Percentiles rank a stretch among this genome's conserved stretches.
phyloP scores from a whole-genome alignment of 2,888 invertebrate genomes.

The Napeogenes inachia region DNA sequence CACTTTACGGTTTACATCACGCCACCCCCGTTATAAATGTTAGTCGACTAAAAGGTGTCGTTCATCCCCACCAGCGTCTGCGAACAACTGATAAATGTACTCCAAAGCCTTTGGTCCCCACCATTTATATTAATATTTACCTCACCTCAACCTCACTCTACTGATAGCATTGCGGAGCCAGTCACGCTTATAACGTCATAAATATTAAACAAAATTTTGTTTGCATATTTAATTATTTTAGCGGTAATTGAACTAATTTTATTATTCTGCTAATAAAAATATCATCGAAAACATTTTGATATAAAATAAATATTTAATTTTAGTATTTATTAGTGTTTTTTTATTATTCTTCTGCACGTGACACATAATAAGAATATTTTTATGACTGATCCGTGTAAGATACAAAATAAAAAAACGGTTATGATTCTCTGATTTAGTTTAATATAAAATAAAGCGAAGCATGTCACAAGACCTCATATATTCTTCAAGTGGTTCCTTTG shows the following conservation, averaged over 20 bases:
- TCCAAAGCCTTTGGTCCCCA: conserved; percentile 45
- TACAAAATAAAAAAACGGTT: too few relatives aligned
- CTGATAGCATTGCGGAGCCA: conserved; percentile 2
- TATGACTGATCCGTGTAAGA: too few relatives aligned
- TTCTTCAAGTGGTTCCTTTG: conserved; percentile 14
- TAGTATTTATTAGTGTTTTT: too few relatives aligned
- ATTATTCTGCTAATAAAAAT: neutral
- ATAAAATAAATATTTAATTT: too few relatives aligned
- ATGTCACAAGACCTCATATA: conserved; percentile 14
- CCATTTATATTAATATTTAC: conserved; percentile 60
- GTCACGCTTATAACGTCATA: neutral
- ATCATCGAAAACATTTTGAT: too few relatives aligned
- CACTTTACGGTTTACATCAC: conserved; percentile 36
- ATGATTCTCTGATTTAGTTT: conserved; percentile 4
- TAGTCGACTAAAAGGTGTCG: conserved; percentile 67
- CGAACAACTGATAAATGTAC: conserved; percentile 65
- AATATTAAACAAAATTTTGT: neutral
- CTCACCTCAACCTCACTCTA: conserved; percentile 27
- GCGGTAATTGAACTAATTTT: neutral
- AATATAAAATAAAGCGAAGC: conserved; percentile 14
- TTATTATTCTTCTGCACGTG: too few relatives aligned
- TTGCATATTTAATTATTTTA: neutral
- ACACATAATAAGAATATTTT: too few relatives aligned
- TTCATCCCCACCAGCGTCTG: conserved; percentile 55
- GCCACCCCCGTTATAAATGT: conserved; percentile 60